Percentiles rank a stretch among this genome's conserved stretches.
Conservation (phyloP, 2,797 vertebrate species). For the Sebastes goodei region DNA sequence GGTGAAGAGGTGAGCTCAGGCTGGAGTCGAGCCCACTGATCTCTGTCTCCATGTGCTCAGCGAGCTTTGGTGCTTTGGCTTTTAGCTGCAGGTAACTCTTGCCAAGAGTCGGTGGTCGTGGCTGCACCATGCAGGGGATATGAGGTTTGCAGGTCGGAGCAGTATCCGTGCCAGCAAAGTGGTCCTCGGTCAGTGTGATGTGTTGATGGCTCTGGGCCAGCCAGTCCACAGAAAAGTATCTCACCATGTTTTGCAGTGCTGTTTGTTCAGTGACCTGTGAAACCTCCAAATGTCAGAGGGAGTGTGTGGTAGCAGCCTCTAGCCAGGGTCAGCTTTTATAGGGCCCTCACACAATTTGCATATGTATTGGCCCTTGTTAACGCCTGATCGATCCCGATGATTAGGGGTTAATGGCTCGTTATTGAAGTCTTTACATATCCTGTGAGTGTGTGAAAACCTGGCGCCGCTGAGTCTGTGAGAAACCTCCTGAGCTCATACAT, state of each 20-base stretch:
- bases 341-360: constrained; percentile 67
- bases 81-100: constrained; percentile 69
- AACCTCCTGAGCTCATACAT: constrained; percentile 69
- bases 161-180: constrained; percentile 1
- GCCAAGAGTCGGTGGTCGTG: constrained; percentile 71
- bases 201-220: constrained; percentile 77
- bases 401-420: constrained; percentile 84
- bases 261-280: constrained; percentile 31
- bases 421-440: constrained; percentile 85
- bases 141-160: constrained; percentile 66
- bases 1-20: constrained; percentile 10
- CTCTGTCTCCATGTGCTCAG: constrained; percentile 6
- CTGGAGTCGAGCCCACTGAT: constrained; percentile 3
- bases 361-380: constrained; percentile 78
- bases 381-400: constrained; percentile 82
- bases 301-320: constrained; percentile 3
- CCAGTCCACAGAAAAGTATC: constrained; percentile 83
- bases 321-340: constrained; percentile 52
- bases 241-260: constrained; percentile 70
- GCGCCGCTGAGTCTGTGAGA: constrained; percentile 85
- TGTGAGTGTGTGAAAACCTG: constrained; percentile 83
- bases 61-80: constrained; percentile 40
- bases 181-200: neutral
- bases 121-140: constrained; percentile 83
- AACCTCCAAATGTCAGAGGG: constrained; percentile 34